Percentiles rank a stretch among this genome's conserved stretches.
phyloP scores from a whole-genome alignment of 2,113 vertebrate genomes.

The Cyprinodon brontotheroides region DNA sequence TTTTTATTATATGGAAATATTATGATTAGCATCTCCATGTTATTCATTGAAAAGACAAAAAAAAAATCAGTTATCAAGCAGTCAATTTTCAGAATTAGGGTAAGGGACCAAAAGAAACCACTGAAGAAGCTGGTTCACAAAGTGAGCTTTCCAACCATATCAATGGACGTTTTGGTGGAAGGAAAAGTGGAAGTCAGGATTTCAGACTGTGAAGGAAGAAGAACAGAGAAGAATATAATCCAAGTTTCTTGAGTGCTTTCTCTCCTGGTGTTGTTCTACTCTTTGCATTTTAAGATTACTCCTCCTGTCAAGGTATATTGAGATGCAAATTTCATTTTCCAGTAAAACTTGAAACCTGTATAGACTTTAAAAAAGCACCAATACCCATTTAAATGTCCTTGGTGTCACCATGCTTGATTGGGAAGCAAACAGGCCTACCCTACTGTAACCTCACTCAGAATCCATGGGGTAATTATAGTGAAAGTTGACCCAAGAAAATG shows the following conservation, averaged over 20 bases:
- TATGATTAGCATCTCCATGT: background rate
- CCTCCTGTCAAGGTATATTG: background rate
- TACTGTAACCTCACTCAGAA: background rate
- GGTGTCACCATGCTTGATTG: background rate
- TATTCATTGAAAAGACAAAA: background rate
- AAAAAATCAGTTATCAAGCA: background rate
- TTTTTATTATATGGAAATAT: background rate
- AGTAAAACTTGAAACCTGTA: background rate
- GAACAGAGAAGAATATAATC: background rate
- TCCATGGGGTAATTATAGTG: background rate
- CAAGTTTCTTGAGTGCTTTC: background rate
- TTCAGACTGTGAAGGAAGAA: background rate
- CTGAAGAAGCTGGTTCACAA: background rate
- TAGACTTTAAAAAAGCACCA: background rate
- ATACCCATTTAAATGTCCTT: background rate
- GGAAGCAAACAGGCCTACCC: background rate
- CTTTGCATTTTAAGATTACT: background rate
- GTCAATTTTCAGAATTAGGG: background rate
- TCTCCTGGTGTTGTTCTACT: too few species aligned
- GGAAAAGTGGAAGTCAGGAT: background rate
- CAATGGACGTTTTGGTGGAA: background rate
- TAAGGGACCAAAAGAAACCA: background rate
- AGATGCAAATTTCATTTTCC: background rate
- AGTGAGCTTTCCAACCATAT: background rate
- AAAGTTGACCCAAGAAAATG: background rate